A percentile compares a stretch with the other conserved stretches of the same genome.
Evolutionary conservation across 2,888 invertebrate genomes (phyloP).

Genomic region (Mechanitis messenoides): DNA sequence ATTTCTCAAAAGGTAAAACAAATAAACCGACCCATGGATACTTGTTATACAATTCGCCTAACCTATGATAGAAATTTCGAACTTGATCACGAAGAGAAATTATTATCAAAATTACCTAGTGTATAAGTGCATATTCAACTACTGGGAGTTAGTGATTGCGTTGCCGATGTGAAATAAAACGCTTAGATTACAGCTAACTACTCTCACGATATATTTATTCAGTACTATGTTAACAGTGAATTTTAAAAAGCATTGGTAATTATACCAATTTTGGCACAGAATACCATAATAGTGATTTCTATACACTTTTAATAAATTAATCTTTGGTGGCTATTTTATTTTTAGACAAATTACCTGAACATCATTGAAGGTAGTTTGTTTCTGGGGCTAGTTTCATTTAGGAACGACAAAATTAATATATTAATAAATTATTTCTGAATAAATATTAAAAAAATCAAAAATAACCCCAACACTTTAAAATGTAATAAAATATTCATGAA

Average conservation of each 20-base stretch:
- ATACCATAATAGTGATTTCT: conserved; percentile 33
- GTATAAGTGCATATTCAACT: conserved; percentile 71
- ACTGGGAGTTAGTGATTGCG: conserved; percentile 60
- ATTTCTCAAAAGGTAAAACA: conserved; percentile 46
- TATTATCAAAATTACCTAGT: conserved; percentile 75
- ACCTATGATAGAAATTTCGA: conserved; percentile 75
- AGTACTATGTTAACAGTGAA: conserved; percentile 46
- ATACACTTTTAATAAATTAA: neutral
- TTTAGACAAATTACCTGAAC: neutral
- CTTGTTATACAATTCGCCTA: conserved; percentile 71
- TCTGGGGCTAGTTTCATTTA: neutral
- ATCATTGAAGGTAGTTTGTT: neutral
- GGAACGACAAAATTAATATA: neutral
- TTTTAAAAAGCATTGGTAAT: conserved; percentile 49
- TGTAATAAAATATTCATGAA: too few relatives aligned
- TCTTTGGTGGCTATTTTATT: neutral
- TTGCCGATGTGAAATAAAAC: conserved; percentile 66
- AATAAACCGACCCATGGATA: conserved; percentile 53
- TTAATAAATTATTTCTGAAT: neutral
- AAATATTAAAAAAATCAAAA: conserved; percentile 13
- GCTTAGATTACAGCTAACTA: conserved; percentile 70
- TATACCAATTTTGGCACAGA: conserved; percentile 69
- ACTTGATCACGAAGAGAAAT: conserved; percentile 75
- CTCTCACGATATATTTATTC: conserved; percentile 50
- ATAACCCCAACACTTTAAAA: conserved; percentile 22